Percentiles rank a stretch among this genome's conserved stretches.
Evolutionary conservation across 1,140 invertebrate genomes (phyloP).

Genomic region (Lasioglossum albipes): DNA sequence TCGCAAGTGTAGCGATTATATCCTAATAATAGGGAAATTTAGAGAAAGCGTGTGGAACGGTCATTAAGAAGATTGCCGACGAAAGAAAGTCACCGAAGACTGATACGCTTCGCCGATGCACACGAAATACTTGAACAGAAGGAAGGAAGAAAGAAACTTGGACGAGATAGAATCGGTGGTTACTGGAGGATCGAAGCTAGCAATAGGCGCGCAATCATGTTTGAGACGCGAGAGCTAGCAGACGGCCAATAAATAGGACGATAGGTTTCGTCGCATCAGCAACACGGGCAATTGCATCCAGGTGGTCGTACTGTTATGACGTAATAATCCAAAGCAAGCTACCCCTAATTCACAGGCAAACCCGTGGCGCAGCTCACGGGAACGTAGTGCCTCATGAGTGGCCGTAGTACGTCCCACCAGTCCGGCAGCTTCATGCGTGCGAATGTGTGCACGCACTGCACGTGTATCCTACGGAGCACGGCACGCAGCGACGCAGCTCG

Average conservation of each 20-base stretch:
- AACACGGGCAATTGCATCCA: slow-evolving; percentile 68
- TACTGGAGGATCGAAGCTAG: not conserved
- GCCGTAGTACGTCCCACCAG: slow-evolving; percentile 25
- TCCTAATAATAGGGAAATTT: slow-evolving; percentile 10
- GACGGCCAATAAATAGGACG: slow-evolving; percentile 70
- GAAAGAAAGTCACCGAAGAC: no score
- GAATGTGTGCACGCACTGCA: slow-evolving; percentile 20
- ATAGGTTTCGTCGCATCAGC: slow-evolving; percentile 61
- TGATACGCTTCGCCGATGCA: not conserved
- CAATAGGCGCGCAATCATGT: slow-evolving; percentile 35
- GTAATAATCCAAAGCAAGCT: slow-evolving; percentile 71
- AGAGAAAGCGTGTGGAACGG: not conserved
- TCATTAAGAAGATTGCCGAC: not conserved
- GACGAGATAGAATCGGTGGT: not conserved
- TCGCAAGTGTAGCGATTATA: slow-evolving; percentile 7
- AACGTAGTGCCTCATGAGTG: slow-evolving; percentile 32
- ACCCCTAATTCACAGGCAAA: slow-evolving; percentile 65
- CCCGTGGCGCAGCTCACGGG: slow-evolving; percentile 28
- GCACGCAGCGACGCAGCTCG: slow-evolving; percentile 11
- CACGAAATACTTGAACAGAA: not conserved
- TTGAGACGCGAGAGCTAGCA: slow-evolving; percentile 42
- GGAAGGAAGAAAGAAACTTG: slow-evolving; percentile 1
- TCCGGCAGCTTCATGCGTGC: slow-evolving; percentile 49
- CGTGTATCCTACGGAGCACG: slow-evolving; percentile 46
- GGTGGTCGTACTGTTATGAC: slow-evolving; percentile 71